Evolutionary conservation across 92 coral and sea anemone genomes (phyloP).

Genomic region (Muricea muricata): DNA sequence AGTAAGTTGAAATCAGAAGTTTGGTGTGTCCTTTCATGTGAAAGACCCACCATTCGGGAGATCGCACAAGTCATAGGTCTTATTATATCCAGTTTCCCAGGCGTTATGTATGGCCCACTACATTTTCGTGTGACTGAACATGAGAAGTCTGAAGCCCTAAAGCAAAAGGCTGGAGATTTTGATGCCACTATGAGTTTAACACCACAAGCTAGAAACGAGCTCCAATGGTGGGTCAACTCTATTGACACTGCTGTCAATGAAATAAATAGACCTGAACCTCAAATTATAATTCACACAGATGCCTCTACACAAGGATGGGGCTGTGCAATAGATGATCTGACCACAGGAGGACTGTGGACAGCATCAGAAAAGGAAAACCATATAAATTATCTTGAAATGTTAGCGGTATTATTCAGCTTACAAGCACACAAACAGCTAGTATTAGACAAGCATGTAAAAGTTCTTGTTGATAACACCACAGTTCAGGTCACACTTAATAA

Average conservation of each 20-base stretch:
- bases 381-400: too few species aligned
- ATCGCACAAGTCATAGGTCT: conserved; percentile 44
- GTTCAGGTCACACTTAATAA: conserved; percentile 68
- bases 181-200: conserved; percentile 58
- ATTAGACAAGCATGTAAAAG: conserved; percentile 50
- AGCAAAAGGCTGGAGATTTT: conserved; percentile 56
- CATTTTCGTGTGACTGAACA: conserved; percentile 55
- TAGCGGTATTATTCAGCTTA: conserved; percentile 58
- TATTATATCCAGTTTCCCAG: conserved; percentile 43
- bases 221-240: conserved; percentile 63
- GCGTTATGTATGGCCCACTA: conserved; percentile 65
- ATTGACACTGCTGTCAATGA: conserved; percentile 21
- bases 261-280: conserved; percentile 41
- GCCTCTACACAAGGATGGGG: conserved; percentile 61
- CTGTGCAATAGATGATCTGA: conserved; percentile 22
- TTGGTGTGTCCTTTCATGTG: too few species aligned
- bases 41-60: conserved; percentile 10
- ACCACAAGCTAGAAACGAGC: conserved; percentile 34
- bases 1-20: conserved; percentile 41
- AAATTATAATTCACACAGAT: conserved; percentile 42
- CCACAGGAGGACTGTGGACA: conserved; percentile 71
- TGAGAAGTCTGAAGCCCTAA: conserved; percentile 70
- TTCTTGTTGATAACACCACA: conserved; percentile 64
- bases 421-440: conserved; percentile 44
- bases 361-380: conserved; percentile 63